A percentile compares a stretch with the other conserved stretches of the same genome.
These are phyloP conservation scores for Gnathonemus echidnorhynchus DNA, from an alignment of 2,113 vertebrate genomes.

Conservation along the genomic window DNA sequence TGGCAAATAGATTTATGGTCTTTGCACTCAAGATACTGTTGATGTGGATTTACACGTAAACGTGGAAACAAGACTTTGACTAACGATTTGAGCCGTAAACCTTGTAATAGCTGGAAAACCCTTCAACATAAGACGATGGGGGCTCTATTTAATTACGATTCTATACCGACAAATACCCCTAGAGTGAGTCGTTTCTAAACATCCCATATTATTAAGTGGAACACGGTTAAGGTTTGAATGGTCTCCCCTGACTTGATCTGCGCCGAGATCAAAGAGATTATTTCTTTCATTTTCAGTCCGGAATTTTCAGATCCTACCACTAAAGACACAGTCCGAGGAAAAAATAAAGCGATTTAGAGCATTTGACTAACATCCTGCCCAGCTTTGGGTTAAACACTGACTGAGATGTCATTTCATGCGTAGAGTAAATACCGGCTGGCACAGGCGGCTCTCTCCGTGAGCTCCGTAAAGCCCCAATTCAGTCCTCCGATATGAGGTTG, in stretches of 20 bases:
- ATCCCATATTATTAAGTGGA: neutral
- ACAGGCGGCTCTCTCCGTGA: neutral
- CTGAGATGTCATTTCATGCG: conserved; percentile 8
- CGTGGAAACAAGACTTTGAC: neutral
- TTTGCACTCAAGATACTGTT: neutral
- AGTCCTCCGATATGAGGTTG: neutral
- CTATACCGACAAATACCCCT: neutral
- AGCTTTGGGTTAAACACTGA: conserved; percentile 11
- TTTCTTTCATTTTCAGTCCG: neutral
- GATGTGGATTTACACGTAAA: neutral
- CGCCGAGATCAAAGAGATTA: neutral
- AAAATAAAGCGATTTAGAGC: conserved; percentile 10
- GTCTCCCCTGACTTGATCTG: neutral
- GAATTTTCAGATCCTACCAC: neutral
- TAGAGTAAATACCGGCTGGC: conserved; percentile 15
- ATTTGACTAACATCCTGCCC: neutral
- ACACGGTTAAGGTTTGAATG: neutral
- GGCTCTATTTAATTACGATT: neutral
- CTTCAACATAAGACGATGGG: neutral
- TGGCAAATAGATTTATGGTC: neutral
- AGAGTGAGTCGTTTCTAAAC: neutral
- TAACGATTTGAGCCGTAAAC: neutral
- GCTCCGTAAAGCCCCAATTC: neutral
- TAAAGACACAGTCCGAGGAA: neutral
- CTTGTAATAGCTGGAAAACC: neutral